Conservation (phyloP, 2,113 vertebrate genomes). For the Dolichotis patagonum region DNA sequence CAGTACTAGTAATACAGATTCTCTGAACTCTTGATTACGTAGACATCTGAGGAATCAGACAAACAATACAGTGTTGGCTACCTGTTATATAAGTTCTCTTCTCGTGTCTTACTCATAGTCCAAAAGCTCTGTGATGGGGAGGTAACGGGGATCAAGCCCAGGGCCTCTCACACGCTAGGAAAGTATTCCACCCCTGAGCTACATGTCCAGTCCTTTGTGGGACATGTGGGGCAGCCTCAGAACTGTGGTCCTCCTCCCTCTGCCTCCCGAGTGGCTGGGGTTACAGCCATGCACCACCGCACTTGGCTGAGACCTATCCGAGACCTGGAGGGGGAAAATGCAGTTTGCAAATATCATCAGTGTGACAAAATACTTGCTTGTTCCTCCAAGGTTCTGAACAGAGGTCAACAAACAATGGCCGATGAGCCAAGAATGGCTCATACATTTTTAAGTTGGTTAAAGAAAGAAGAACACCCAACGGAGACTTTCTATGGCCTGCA, state of each 20-base stretch:
- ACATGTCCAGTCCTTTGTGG: not conserved
- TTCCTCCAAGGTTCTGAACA: constrained; percentile 12
- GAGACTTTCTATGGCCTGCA: not conserved
- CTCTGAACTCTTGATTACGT: not conserved
- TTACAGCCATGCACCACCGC: not conserved
- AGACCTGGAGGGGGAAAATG: constrained; percentile 57
- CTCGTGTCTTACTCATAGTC: not conserved
- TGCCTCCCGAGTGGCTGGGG: not conserved
- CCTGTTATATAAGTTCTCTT: constrained; percentile 36
- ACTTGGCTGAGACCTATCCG: not conserved
- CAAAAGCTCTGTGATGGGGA: not conserved
- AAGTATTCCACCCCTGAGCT: not conserved
- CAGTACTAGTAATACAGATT: not conserved
- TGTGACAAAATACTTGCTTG: constrained; percentile 44
- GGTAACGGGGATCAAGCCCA: not conserved
- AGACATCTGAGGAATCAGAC: not conserved
- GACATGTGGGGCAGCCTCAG: not conserved
- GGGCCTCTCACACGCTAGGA: not conserved
- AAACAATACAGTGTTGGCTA: constrained; percentile 52
- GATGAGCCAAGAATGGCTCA: not conserved
- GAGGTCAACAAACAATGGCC: not conserved
- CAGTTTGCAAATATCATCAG: constrained; percentile 47
- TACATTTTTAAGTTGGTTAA: not conserved
- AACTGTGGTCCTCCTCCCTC: not conserved
- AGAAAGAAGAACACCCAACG: not conserved